A percentile compares a stretch with the other conserved stretches of the same genome.
phyloP scores from a whole-genome alignment of 2,113 vertebrate species.

The Phocoena sinus region DNA sequence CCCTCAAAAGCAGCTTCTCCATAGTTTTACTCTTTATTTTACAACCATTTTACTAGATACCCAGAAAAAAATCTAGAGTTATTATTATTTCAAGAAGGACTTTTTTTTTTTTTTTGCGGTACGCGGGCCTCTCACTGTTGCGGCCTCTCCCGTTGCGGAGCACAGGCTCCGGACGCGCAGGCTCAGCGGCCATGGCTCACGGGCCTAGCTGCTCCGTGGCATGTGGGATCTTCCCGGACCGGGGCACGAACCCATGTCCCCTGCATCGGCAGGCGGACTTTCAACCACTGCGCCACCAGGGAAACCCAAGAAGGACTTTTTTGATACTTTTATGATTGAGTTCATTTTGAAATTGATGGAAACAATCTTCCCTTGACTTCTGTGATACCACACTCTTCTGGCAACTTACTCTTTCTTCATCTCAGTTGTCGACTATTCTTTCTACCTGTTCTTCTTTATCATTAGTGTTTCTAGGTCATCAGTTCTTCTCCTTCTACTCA shows the following conservation, averaged over 20 bases:
- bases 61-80: neutral
- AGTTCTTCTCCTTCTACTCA: neutral
- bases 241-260: accelerated
- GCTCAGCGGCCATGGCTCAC: too few species aligned
- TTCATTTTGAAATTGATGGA: neutral
- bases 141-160: too few species aligned
- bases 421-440: neutral
- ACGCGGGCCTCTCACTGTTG: too few species aligned
- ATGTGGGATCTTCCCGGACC: too few species aligned
- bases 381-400: neutral
- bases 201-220: accelerated
- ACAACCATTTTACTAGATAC: neutral
- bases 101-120: neutral
- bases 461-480: neutral
- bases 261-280: too few species aligned
- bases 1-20: neutral
- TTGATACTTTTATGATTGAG: neutral
- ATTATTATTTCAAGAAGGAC: neutral
- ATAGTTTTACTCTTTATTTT: neutral
- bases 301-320: neutral
- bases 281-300: too few species aligned
- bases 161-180: too few species aligned
- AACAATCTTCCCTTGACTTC: neutral
- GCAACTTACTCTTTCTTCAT: neutral
- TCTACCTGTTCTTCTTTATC: neutral